These are phyloP conservation scores for Lamellibrachia luymesi DNA, from an alignment of 1,140 invertebrate species.

Conservation along the genomic window DNA sequence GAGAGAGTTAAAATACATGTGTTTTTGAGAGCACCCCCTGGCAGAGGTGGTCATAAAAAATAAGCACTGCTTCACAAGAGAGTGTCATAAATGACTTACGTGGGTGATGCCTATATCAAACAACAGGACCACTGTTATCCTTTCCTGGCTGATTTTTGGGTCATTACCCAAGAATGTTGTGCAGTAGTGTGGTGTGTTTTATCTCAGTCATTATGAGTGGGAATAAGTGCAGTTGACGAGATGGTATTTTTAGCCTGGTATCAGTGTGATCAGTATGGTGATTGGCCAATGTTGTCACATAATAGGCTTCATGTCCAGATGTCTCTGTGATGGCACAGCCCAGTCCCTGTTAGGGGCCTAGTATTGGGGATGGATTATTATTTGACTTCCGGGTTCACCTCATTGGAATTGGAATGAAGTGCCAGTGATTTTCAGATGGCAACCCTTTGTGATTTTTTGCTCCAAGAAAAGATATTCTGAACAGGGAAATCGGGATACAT, in stretches of 20 bases:
- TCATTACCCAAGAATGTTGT: not conserved
- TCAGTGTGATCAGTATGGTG: too few relatives aligned
- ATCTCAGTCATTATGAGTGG: not conserved
- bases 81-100: not conserved
- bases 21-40: not conserved
- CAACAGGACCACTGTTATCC: not conserved
- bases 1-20: not conserved
- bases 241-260: not conserved
- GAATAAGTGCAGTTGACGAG: not conserved
- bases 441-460: too few relatives aligned
- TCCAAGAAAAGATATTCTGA: too few relatives aligned
- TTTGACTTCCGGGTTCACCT: too few relatives aligned
- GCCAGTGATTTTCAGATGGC: too few relatives aligned
- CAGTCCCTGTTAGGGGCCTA: too few relatives aligned
- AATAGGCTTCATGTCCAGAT: slow-evolving; percentile 5
- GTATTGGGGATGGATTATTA: too few relatives aligned
- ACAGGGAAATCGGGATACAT: too few relatives aligned
- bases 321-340: not conserved
- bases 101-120: not conserved
- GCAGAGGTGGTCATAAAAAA: not conserved
- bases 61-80: not conserved
- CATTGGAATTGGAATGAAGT: too few relatives aligned
- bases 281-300: not conserved
- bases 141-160: not conserved
- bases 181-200: not conserved